Evolutionary conservation across 2,797 vertebrate species (phyloP).

Genomic region (Antrozous pallidus): DNA sequence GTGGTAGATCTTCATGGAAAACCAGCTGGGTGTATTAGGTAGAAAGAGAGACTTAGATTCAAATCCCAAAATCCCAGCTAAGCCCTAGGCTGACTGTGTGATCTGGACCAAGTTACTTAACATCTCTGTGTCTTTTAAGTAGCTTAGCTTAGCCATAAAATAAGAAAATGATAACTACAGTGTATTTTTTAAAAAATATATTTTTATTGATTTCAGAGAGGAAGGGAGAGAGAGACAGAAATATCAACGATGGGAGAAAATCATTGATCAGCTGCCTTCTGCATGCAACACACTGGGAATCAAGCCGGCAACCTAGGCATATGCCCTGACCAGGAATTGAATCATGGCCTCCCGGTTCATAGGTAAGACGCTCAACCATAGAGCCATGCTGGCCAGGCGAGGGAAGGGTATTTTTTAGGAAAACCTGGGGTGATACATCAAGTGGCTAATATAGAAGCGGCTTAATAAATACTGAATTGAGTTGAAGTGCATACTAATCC

Average conservation of each 20-base stretch:
- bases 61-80: neutral
- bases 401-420: neutral
- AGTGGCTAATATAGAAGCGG: neutral
- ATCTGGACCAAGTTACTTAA: neutral
- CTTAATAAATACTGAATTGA: neutral
- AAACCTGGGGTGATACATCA: neutral
- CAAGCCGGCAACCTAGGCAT: neutral
- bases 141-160: neutral
- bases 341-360: neutral
- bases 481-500: neutral
- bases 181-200: neutral
- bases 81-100: conserved; percentile 16
- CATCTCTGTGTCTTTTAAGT: conserved; percentile 1
- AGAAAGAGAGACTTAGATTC: neutral
- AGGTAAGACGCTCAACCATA: neutral
- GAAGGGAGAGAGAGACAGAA: neutral
- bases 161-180: neutral
- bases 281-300: no score
- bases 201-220: neutral
- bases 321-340: neutral
- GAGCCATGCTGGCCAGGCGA: neutral
- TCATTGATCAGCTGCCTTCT: neutral
- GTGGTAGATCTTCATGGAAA: neutral
- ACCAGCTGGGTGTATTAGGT: neutral
- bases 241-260: neutral